A percentile compares a stretch with the other conserved stretches of the same genome.
Evolutionary conservation across 2,797 vertebrate genomes (phyloP).

Genomic region (Pseudochaenichthys georgianus): DNA sequence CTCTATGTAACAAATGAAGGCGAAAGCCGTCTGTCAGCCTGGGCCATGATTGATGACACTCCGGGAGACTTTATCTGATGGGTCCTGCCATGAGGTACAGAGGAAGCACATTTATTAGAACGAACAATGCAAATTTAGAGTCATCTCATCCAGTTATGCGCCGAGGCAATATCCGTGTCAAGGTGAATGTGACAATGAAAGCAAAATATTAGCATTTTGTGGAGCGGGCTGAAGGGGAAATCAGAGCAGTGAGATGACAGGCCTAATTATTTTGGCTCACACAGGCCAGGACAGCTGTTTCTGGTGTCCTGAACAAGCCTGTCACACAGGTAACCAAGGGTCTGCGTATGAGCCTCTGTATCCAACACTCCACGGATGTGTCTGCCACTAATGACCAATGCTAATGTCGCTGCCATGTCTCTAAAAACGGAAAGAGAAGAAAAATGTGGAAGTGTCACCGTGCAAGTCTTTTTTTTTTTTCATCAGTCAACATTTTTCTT

Average conservation of each 20-base stretch:
- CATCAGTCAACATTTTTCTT: slow-evolving; percentile 95
- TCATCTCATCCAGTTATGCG: slow-evolving; percentile 99
- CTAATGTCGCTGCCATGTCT: slow-evolving; percentile 99
- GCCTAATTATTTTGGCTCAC: slow-evolving; percentile 99
- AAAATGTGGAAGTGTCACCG: slow-evolving; percentile 91
- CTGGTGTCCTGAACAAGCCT: slow-evolving; percentile 99
- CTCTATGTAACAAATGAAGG: slow-evolving; percentile 99
- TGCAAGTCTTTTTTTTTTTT: slow-evolving; percentile 80
- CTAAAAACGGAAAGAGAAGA: slow-evolving; percentile 72
- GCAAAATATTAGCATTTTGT: slow-evolving; percentile 99
- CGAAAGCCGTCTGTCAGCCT: slow-evolving; percentile 98
- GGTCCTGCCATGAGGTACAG: slow-evolving; percentile 95
- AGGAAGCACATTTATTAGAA: slow-evolving; percentile 99
- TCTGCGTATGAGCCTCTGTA: slow-evolving; percentile 94
- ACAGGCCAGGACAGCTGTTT: slow-evolving; percentile 99
- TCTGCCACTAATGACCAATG: slow-evolving; percentile 99
- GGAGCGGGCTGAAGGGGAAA: slow-evolving; percentile 98
- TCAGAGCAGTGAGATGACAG: slow-evolving; percentile 99
- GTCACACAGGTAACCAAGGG: slow-evolving; percentile 99
- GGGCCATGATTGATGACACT: slow-evolving; percentile 99
- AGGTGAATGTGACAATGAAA: slow-evolving; percentile 99
- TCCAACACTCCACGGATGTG: slow-evolving; percentile 93
- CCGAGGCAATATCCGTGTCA: slow-evolving; percentile 99
- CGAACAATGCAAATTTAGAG: slow-evolving; percentile 99
- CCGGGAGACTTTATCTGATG: slow-evolving; percentile 99